Evolutionary conservation across 2,888 invertebrate genomes (phyloP).

Genomic region (Xylophagus ater): DNA sequence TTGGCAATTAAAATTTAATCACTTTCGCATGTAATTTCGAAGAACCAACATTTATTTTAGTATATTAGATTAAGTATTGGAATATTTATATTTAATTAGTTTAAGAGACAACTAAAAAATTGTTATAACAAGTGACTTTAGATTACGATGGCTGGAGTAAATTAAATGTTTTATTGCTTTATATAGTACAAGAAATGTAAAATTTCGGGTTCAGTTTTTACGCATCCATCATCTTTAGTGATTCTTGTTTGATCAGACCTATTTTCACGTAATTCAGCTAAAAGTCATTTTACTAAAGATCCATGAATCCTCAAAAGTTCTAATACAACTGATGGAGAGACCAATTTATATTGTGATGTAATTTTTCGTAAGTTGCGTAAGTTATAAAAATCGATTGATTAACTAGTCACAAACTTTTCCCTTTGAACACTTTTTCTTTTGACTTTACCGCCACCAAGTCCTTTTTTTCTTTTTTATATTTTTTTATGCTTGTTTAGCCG

Average conservation of each 20-base stretch:
- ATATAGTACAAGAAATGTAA: too few relatives aligned
- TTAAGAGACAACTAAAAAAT: too few relatives aligned
- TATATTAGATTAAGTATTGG: too few relatives aligned
- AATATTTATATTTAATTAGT: too few relatives aligned
- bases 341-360: conserved; percentile 90
- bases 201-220: too few relatives aligned
- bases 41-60: too few relatives aligned
- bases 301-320: conserved; percentile 97
- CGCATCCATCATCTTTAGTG: conserved; percentile 86
- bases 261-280: conserved; percentile 87
- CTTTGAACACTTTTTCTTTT: conserved; percentile 99
- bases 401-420: conserved; percentile 99
- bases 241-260: conserved; percentile 89
- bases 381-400: conserved; percentile 99
- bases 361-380: conserved; percentile 94
- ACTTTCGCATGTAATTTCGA: too few relatives aligned
- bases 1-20: too few relatives aligned
- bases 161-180: too few relatives aligned
- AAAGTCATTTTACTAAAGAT: conserved; percentile 87
- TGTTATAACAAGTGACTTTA: too few relatives aligned
- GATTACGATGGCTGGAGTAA: too few relatives aligned
- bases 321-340: conserved; percentile 97
- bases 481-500: conserved; percentile 86
- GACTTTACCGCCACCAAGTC: conserved; percentile 87
- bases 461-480: conserved; percentile 94